Base-by-base conservation (phyloP, 2,113 vertebrate genomes). In the Tauraco erythrolophus region DNA sequence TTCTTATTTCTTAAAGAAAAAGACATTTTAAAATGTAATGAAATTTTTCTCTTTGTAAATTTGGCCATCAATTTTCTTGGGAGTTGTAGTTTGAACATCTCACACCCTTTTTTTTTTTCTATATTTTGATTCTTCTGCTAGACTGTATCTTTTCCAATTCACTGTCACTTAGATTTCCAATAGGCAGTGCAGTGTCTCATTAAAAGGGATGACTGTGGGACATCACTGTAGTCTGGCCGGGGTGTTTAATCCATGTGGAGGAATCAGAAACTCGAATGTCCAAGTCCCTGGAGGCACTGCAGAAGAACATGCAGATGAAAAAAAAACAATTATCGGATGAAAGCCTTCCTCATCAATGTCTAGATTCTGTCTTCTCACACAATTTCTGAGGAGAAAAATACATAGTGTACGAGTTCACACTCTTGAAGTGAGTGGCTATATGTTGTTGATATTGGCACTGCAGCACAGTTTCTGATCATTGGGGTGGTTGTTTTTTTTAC, bases 331-430 rank as follows among this genome's bases (percentile, higher is more conserved):
- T 84, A 43, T 58, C 50, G 77, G 50, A 62, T 86, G 54, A 88
- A 94, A 94, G 50, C 19, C 22, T 80, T 84, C 28, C 5, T 87
- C 46, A 39, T 39, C 41, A 70, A 60, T 81, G 69, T 35, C 54
- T 87, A 60, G 25, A 21, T 87, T 92, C n/a, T 72, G 14, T 77
- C 91, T 96, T 70, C 64, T 84, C 56, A 56, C 11, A 80, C 21
- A 68, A 94, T 64, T 91, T 87, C 77, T 89, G 33, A 89, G 28
- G 43, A 64, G 39, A 92, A 89, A 87, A 87, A 84, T 17, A 66
- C 18, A 4, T 24, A 48, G 9, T 2, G 0, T 79, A 45, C 31
- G 60, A 65, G 56, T 91, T 88, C 31, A 45, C 14, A 14, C 9
- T 78, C 35, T 30, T 87, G 19, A 85, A 91, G 41, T 48, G 35